These are phyloP conservation scores for Phoebastria nigripes DNA, from an alignment of 2,797 vertebrate species.

Conservation along the genomic window DNA sequence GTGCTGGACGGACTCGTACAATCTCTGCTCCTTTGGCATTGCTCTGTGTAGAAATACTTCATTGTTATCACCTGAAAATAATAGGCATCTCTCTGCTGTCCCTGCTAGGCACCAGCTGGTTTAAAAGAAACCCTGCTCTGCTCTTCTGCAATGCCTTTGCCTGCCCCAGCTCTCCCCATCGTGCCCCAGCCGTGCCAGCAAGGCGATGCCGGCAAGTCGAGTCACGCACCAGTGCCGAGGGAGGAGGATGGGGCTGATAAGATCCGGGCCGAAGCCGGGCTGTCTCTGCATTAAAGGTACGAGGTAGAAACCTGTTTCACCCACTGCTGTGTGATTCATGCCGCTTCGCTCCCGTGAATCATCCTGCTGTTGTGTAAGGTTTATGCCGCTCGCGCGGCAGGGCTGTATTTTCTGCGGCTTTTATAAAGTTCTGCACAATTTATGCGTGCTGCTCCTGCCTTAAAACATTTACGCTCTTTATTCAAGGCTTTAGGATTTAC, in stretches of 20 bases:
- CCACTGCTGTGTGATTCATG: conserved; percentile 7
- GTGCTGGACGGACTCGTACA: not conserved
- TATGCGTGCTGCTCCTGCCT: not conserved
- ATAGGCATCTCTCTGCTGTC: not conserved
- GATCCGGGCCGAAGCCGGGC: not conserved
- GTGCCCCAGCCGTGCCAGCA: rapidly evolving
- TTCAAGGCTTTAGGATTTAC: conserved; percentile 41
- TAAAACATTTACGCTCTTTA: conserved; percentile 19
- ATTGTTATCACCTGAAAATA: conserved; percentile 38
- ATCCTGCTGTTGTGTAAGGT: conserved; percentile 29
- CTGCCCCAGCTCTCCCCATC: not conserved
- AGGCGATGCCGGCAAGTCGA: not conserved
- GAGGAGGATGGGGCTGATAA: conserved; percentile 27
- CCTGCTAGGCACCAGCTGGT: not conserved
- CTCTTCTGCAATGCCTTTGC: not conserved
- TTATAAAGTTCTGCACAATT: conserved; percentile 44
- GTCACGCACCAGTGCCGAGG: not conserved
- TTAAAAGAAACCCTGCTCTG: not conserved
- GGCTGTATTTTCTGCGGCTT: conserved; percentile 45
- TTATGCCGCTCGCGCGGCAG: not conserved
- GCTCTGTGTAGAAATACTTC: not conserved
- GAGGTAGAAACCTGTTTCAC: conserved; percentile 45
- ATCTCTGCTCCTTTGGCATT: not conserved
- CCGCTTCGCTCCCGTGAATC: conserved; percentile 33
- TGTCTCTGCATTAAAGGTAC: not conserved